Evolutionary conservation across 1,140 invertebrate genomes (phyloP), one percentile per base, ranked within the genome.

Genomic region (Schlechtendalia chinensis): DNA sequence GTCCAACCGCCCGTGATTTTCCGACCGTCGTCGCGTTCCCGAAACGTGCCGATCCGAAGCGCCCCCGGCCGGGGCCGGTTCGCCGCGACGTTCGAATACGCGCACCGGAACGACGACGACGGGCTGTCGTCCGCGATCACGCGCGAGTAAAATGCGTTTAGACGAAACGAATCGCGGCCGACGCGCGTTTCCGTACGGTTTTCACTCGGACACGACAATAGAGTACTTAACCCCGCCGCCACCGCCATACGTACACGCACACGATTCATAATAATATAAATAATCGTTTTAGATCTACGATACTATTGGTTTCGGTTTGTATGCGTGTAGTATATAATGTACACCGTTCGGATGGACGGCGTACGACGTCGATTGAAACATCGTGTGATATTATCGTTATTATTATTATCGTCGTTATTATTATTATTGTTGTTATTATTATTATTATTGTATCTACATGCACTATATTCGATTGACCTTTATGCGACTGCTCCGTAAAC

Each of bases 191-290:
- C 39, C 27, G 45, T 75, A 75, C 54, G 54, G 24, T 22, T 8
- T n/a, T n/a, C n/a, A n/a, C n/a, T n/a, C n/a, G n/a, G n/a, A n/a
- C 22, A 14, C 16, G 72, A 77, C 72, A 77, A 77, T 77, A 59
- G 54, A 45, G 45, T 11, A 12, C 1, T 59, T 45, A n/a, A 50
- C 5, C 24, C 39, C 39, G 39, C 1, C 19, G 32, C n/a, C n/a
- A n/a, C n/a, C n/a, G n/a, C n/a, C n/a, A 67, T 47, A 69, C 19
- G 8, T 17, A 47, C 24, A 45, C 4, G 45, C 12, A 8, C 5
- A 47, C 54, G n/a, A 69, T n/a, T n/a, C 22, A 45, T 59, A 56
- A 39, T n/a, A n/a, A n/a, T n/a, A 77, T 59, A 59, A 59, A 77
- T 77, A 59, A 77, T 59, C 72, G 72, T 59, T 77, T 77, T 59